Evolutionary conservation across 1,140 invertebrate genomes (phyloP).

Genomic region (Lasaia peninsularis): DNA sequence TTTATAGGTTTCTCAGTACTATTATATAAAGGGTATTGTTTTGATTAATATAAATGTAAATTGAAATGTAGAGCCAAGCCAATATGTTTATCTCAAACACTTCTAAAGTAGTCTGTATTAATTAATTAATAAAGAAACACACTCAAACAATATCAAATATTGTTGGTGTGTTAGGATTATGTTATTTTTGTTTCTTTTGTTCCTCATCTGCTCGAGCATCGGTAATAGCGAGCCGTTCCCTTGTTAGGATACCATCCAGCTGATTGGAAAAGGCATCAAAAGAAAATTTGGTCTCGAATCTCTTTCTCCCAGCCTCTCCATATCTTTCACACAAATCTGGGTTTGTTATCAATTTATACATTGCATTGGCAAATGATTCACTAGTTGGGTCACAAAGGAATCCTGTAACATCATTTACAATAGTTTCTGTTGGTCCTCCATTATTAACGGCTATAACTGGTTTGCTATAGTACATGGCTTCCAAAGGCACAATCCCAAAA

Average conservation of each 20-base stretch:
- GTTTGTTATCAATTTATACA: slow-evolving; percentile 83
- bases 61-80: too few relatives aligned
- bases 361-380: slow-evolving; percentile 87
- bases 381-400: slow-evolving; percentile 87
- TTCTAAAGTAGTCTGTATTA: too few relatives aligned
- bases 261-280: slow-evolving; percentile 86
- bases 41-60: too few relatives aligned
- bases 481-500: slow-evolving; percentile 99
- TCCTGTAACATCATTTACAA: slow-evolving; percentile 92
- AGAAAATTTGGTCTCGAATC: slow-evolving; percentile 88
- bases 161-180: slow-evolving; percentile 58
- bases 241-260: slow-evolving; percentile 80
- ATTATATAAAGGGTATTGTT: too few relatives aligned
- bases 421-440: slow-evolving; percentile 97
- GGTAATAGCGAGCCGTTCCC: slow-evolving; percentile 61
- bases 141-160: slow-evolving; percentile 73
- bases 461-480: slow-evolving; percentile 96
- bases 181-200: slow-evolving; percentile 62
- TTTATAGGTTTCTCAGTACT: too few relatives aligned
- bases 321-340: slow-evolving; percentile 80
- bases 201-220: slow-evolving; percentile 62
- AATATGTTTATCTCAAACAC: background rate
- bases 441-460: slow-evolving; percentile 97
- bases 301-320: slow-evolving; percentile 83
- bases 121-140: slow-evolving; percentile 20